phyloP scores from a whole-genome alignment of 2,113 vertebrate species.

The Caranx melampygus region DNA sequence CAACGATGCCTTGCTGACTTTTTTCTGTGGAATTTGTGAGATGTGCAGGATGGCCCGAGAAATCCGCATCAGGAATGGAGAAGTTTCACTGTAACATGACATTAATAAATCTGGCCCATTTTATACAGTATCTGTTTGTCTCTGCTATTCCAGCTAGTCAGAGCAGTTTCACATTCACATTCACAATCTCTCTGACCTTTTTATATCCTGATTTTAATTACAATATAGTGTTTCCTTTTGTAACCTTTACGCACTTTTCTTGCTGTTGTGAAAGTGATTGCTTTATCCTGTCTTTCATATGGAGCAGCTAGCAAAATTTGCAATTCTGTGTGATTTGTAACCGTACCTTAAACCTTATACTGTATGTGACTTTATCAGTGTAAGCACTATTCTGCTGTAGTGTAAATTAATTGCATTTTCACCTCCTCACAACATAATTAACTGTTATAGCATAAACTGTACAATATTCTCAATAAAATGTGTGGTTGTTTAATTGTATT shows the following conservation, averaged over 20 bases:
- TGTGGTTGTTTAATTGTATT: not conserved
- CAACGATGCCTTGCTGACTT: conserved; percentile 83
- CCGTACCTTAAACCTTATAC: not conserved
- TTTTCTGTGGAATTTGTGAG: conserved; percentile 83
- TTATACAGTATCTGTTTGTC: not conserved
- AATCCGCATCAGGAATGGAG: conserved; percentile 84
- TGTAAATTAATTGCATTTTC: conserved; percentile 57
- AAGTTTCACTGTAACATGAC: conserved; percentile 56
- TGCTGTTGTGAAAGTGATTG: not conserved
- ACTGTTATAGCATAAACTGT: not conserved
- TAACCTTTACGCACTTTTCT: too few relatives aligned
- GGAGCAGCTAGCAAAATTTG: conserved; percentile 1
- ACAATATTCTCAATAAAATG: conserved; percentile 6
- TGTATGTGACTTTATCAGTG: too few relatives aligned
- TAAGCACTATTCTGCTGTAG: not conserved
- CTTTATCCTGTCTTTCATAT: not conserved
- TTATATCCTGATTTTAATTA: too few relatives aligned
- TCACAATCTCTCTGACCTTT: too few relatives aligned
- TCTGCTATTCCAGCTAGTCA: too few relatives aligned
- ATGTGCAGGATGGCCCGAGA: conserved; percentile 87
- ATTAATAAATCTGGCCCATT: not conserved
- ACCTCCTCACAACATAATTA: not conserved
- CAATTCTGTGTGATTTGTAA: conserved; percentile 9
- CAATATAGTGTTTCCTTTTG: too few relatives aligned
- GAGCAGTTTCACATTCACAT: too few relatives aligned